Evolutionary conservation across 1,140 invertebrate species (phyloP), one percentile per base, ranked within the genome.

Genomic region (Frieseomelitta varia): DNA sequence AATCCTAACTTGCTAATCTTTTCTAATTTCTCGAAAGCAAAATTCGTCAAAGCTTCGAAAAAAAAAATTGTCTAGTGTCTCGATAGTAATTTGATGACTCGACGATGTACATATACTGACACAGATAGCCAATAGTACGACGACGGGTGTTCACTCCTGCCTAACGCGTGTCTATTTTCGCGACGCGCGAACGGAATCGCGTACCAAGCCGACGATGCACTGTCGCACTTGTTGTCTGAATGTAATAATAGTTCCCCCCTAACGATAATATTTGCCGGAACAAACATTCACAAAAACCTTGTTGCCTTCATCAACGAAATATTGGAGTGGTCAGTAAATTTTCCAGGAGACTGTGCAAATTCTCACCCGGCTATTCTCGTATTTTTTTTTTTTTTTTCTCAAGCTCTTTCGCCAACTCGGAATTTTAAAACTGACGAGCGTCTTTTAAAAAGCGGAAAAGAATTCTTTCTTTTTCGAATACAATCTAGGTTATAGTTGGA

Each of bases 191-290:
- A 67, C 87, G 84, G 90, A 90, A 79, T 80, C 78, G 86, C 84
- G 82, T 79, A 81, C 85, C 85, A 83, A 89, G 86, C 84, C 86
- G 88, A 72, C 89, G 87, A 84, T 87, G 81, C 85, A 79, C 79
- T 82, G 84, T 90, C 82, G 88, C 85, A 85, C 86, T 91, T 90
- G 87, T 87, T 90, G 91, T 93, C 91, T 91, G 79, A 79, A 90
- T 88, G 89, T 93, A 94, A 93, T 93, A 92, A 93, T 93, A 93
- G 92, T 92, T 73, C 87, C 84, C 87, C 84, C 84, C 85, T 84
- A 86, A 90, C 90, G 90, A 92, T 89, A 85, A 84, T 83, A 87
- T 89, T 88, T 79, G 79, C 79, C 61, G 80, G 67, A 83, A 88
- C 80, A 88, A 86, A 86, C 77, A 77, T 39, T 51, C 14, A 55